These are phyloP conservation scores for Aegotheles bennettii DNA, from an alignment of 2,113 vertebrate genomes.

Conservation along the genomic window DNA sequence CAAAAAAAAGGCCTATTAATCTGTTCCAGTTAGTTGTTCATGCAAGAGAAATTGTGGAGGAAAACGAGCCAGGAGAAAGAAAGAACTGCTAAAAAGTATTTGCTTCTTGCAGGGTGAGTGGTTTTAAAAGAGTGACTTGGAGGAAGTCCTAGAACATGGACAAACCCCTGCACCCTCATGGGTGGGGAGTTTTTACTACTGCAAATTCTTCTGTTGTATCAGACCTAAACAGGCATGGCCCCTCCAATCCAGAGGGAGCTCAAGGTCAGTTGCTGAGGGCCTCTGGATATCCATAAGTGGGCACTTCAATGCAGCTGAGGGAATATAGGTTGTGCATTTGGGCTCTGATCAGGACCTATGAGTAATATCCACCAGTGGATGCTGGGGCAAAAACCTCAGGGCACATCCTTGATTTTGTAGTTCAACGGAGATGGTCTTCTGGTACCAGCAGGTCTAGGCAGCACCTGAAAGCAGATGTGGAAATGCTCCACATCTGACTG, in stretches of 20 bases:
- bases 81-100: not conserved
- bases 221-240: not conserved
- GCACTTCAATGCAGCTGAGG: not conserved
- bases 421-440: not conserved
- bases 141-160: not conserved
- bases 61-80: not conserved
- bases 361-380: not conserved
- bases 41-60: not conserved
- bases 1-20: not conserved
- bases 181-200: not conserved
- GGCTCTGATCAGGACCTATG: not conserved
- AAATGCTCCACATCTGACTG: not conserved
- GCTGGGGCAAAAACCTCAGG: not conserved
- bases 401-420: not conserved
- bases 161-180: not conserved
- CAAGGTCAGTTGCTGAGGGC: not conserved
- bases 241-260: not conserved
- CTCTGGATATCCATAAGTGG: not conserved
- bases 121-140: not conserved
- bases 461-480: not conserved
- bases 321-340: not conserved
- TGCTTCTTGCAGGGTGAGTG: not conserved
- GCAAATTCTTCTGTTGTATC: not conserved
- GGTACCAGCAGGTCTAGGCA: not conserved
- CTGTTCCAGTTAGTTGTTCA: not conserved